A percentile compares a stretch with the other conserved stretches of the same genome.
Evolutionary conservation across 2,797 vertebrate genomes (phyloP).

Genomic region (Enteromius anoplus): DNA sequence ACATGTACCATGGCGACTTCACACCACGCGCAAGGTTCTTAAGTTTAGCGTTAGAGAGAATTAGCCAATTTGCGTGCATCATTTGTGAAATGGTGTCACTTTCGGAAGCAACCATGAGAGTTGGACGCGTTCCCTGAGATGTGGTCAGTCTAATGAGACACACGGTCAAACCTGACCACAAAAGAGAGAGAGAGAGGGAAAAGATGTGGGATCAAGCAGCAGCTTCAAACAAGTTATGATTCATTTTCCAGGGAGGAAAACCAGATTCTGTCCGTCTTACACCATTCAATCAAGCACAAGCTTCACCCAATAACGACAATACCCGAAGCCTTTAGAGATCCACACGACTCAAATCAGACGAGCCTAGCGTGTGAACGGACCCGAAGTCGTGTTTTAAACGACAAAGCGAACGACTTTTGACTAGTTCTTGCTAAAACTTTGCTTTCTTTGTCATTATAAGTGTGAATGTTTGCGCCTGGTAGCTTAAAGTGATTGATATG

Average conservation of each 20-base stretch:
- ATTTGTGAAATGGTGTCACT: not conserved
- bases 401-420: not conserved
- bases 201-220: slow-evolving; percentile 60
- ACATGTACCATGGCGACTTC: not conserved
- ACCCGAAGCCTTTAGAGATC: not conserved
- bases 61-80: not conserved
- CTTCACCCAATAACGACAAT: not conserved
- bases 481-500: slow-evolving; percentile 49
- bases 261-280: slow-evolving; percentile 28
- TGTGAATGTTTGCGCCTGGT: slow-evolving; percentile 10
- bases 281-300: not conserved
- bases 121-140: slow-evolving; percentile 52
- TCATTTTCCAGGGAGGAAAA: slow-evolving; percentile 33
- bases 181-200: slow-evolving; percentile 16
- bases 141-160: slow-evolving; percentile 69
- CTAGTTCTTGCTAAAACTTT: not conserved
- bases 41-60: not conserved
- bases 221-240: slow-evolving; percentile 47
- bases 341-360: not conserved
- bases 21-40: not conserved
- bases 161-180: slow-evolving; percentile 56
- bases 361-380: not conserved
- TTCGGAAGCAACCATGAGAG: slow-evolving; percentile 2
- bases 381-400: not conserved
- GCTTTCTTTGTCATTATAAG: slow-evolving; percentile 14